Base-by-base conservation (phyloP, 2,888 invertebrate genomes). In the Heteropelma amictum region DNA sequence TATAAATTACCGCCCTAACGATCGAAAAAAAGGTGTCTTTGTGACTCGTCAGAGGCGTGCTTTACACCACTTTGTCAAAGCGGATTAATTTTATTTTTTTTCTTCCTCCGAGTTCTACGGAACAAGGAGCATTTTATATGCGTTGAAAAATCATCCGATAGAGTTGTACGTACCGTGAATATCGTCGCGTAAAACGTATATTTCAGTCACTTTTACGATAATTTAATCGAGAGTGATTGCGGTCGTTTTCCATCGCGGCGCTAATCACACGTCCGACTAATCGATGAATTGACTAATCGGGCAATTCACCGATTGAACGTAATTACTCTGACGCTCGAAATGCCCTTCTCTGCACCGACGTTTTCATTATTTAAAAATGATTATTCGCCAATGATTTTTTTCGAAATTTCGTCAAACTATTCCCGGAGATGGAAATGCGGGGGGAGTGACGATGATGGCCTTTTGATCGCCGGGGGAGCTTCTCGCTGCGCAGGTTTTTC, bases 1-100 rank as follows among this genome's bases (percentile, higher is more conserved):
- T 54, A 81, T 81, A 81, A 81, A 81, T 80, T 76, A 80, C 72
- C n/a, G 71, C 67, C 75, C 72, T 77, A 79, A 79, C 79, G 79
- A 79, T 77, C 78, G 69, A 42, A 73, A 47, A 75, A 67, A 67
- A 69, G 76, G 76, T 68, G 69, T 72, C 73, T 74, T 68, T 77
- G 76, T 79, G 74, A 80, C 77, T 81, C 71, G 77, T 72, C 47
- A 67, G 77, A 70, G 75, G 77, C 76, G 73, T 76, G 33, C 47
- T 26, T 68, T 68, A 64, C 72, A 65, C 78, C 73, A 72, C 78
- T 81, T 81, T 77, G 76, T 79, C 80, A 76, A 77, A 73, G 72
- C 78, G 76, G 77, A 78, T 80, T 81, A 81, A 79, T 79, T 53
- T 19, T 42, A 6, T 28, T 56, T 21, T 49, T 58, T 58, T 58